Base-by-base conservation (phyloP, 1,140 invertebrate genomes). In the Drosophila paulistorum region DNA sequence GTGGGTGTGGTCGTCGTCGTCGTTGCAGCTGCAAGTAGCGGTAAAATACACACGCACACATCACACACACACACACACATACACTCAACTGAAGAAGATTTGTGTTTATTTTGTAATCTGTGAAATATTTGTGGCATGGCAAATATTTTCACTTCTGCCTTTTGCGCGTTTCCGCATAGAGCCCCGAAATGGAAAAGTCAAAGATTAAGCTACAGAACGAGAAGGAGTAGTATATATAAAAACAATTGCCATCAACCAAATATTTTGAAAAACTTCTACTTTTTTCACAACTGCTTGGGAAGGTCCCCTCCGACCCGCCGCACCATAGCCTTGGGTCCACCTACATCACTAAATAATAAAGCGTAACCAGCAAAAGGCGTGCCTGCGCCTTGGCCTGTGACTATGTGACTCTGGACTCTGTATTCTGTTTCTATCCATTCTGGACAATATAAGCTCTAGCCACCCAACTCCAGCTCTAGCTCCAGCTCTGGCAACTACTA, bases 101-200 rank as follows among this genome's bases (percentile, higher is more conserved):
- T 86, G 83, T 86, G 84, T 89, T 87, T 89, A 83, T 87, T 83
- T 87, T 80, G 79, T 83, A 89, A 86, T 86, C 83, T 89, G 80
- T 86, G 84, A 86, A 87, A 86, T 86, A 86, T 86, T 86, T 86
- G 84, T 86, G 83, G 84, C 83, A 86, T 86, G 79, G 77, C 83
- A 86, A 86, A 87, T 89, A 86, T 86, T 86, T 77, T 89, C 73
- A 77, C 71, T 76, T 63, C 65, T 74, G 66, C 9, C 35, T 37
- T 37, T 37, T 30, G 7, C 10, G 35, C 78, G 65, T 87, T 86
- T 86, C 82, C 82, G 82, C 82, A 66, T 86, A 48, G 63, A 71
- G 39, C 48, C 17, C 23, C 4, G 20, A 42, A 58, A 48, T 42
- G 61, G 55, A 39, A 23, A 58, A 48, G 39, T 35, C 26, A 59